Evolutionary conservation across 2,113 vertebrate genomes (phyloP).

Genomic region (Gila orcuttii): DNA sequence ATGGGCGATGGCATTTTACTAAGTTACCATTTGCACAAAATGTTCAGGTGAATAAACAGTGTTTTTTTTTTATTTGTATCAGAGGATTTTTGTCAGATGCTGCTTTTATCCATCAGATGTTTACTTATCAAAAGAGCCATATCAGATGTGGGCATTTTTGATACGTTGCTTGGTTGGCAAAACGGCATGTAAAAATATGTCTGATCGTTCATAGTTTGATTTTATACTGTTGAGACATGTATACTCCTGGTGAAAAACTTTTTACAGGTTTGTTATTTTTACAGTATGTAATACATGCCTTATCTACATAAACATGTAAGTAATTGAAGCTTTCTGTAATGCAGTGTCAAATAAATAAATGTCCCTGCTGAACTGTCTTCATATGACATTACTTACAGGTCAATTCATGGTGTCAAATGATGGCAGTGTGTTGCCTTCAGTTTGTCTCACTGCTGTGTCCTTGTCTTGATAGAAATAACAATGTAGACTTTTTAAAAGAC

Average conservation of each 20-base stretch:
- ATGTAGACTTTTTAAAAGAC: background rate
- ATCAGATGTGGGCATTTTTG: background rate
- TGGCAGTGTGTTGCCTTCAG: background rate
- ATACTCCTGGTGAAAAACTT: background rate
- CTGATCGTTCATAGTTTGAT: background rate
- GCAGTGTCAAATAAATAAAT: background rate
- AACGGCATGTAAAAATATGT: background rate
- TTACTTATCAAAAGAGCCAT: background rate
- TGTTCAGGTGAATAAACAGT: background rate
- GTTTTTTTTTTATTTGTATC: background rate
- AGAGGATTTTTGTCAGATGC: background rate
- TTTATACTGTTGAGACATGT: background rate
- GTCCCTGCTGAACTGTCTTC: background rate
- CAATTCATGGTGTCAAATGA: background rate
- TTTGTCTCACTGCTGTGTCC: background rate
- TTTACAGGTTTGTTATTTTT: background rate
- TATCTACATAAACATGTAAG: background rate
- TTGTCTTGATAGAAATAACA: background rate
- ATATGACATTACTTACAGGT: background rate
- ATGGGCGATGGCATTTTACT: background rate
- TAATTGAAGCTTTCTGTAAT: background rate
- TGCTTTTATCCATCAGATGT: background rate
- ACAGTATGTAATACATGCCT: background rate
- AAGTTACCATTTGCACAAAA: background rate
- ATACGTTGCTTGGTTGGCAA: background rate